phyloP scores from a whole-genome alignment of 1,140 invertebrate genomes.

The Lutraria rhynchaena region DNA sequence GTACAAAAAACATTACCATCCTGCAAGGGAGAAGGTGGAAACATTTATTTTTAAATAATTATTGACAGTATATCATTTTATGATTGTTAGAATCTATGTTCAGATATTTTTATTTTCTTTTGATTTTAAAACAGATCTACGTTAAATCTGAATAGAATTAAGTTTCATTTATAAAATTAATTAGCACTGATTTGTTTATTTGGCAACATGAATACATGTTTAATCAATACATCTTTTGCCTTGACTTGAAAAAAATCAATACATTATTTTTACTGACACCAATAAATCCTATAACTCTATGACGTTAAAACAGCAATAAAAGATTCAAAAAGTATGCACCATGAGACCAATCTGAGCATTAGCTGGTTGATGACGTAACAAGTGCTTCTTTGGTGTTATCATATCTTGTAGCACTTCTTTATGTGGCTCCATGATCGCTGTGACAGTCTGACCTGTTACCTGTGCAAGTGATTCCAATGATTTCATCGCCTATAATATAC shows the following conservation, averaged over 20 bases:
- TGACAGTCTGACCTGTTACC: conserved; percentile 92
- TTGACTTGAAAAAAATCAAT: too few relatives aligned
- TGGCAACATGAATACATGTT: too few relatives aligned
- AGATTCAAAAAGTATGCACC: conserved; percentile 81
- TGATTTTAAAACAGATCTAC: too few relatives aligned
- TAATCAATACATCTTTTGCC: too few relatives aligned
- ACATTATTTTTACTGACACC: too few relatives aligned
- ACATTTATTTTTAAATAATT: neutral
- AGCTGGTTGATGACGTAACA: conserved; percentile 95
- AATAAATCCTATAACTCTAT: too few relatives aligned
- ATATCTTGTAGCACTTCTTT: conserved; percentile 96
- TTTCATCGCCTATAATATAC: conserved; percentile 93
- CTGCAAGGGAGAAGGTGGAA: too few relatives aligned
- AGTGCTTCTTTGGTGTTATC: conserved; percentile 97
- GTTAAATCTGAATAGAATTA: too few relatives aligned
- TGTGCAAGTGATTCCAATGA: conserved; percentile 92
- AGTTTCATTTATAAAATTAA: too few relatives aligned
- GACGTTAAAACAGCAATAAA: too few relatives aligned
- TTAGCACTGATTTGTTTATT: too few relatives aligned
- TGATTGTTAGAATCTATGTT: neutral
- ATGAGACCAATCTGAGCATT: conserved; percentile 98
- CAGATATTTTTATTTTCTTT: neutral
- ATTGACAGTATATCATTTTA: neutral
- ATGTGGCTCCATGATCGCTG: conserved; percentile 97
- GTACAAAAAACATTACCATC: conserved; percentile 98